Conservation (phyloP, 2,888 invertebrate species). For the Carterocephalus palaemon region DNA sequence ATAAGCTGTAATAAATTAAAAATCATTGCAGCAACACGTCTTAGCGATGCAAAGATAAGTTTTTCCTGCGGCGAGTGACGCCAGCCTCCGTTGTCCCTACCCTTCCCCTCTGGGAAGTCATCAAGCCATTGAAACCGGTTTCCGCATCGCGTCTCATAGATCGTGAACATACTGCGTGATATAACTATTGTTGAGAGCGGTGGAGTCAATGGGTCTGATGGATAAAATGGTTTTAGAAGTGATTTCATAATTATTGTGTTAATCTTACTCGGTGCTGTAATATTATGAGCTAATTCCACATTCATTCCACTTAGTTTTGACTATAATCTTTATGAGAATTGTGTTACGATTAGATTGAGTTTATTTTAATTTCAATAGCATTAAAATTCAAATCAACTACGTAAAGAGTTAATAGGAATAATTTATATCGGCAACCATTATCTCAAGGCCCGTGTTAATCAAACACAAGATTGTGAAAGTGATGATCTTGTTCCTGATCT, state of each 20-base stretch:
- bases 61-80: slow-evolving; percentile 10
- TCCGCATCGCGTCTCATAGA: slow-evolving; percentile 16
- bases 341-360: no score
- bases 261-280: slow-evolving; percentile 2
- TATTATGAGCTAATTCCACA: neutral
- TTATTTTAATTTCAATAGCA: no score
- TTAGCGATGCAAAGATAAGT: neutral
- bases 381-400: no score
- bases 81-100: slow-evolving; percentile 2
- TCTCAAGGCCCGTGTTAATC: no score
- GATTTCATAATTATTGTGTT: slow-evolving; percentile 6
- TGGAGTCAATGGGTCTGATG: slow-evolving; percentile 14
- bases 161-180: slow-evolving; percentile 14
- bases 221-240: slow-evolving; percentile 6
- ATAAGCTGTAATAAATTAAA: slow-evolving; percentile 5
- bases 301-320: no score
- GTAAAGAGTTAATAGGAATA: no score
- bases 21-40: neutral
- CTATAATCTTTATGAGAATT: no score
- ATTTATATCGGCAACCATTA: no score
- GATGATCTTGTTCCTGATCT: no score
- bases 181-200: slow-evolving; percentile 15
- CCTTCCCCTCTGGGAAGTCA: slow-evolving; percentile 21
- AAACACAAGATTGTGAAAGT: no score
- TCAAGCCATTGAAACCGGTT: slow-evolving; percentile 19